phyloP scores from a whole-genome alignment of 64 coral and sea anemone genomes.

The Porites australiensis region DNA sequence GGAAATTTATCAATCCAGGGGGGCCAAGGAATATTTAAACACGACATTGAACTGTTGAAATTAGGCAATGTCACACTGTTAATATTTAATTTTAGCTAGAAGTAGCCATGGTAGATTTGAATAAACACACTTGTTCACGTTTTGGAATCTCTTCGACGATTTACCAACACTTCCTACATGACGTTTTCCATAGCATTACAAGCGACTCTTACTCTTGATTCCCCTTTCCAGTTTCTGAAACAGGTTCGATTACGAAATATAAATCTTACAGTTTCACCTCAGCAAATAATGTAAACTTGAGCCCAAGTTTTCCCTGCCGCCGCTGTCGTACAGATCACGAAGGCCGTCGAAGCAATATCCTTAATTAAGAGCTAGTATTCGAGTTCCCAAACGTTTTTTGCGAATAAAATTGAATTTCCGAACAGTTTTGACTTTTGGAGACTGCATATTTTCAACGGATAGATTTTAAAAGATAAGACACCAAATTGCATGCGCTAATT shows the following conservation, averaged over 20 bases:
- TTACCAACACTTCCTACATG: too few relatives aligned
- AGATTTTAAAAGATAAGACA: background rate
- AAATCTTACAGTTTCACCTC: too few relatives aligned
- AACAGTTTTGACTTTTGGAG: background rate
- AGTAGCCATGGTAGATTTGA: conserved; percentile 2
- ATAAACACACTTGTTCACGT: background rate
- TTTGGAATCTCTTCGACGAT: background rate
- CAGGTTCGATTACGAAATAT: too few relatives aligned
- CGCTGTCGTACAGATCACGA: too few relatives aligned
- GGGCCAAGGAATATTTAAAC: too few relatives aligned
- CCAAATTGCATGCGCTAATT: background rate
- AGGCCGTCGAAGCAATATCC: too few relatives aligned
- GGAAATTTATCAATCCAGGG: background rate
- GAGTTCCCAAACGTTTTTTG: background rate
- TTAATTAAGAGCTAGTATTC: too few relatives aligned
- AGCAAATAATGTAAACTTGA: too few relatives aligned
- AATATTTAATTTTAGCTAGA: background rate
- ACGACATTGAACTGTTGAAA: background rate
- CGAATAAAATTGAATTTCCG: background rate
- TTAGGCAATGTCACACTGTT: background rate
- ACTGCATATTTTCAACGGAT: background rate
- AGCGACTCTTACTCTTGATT: background rate
- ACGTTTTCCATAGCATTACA: background rate
- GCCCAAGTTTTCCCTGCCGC: too few relatives aligned
- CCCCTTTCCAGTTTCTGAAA: background rate